Base-by-base conservation (phyloP, 2,797 vertebrate genomes). In the Channallabes apus region DNA sequence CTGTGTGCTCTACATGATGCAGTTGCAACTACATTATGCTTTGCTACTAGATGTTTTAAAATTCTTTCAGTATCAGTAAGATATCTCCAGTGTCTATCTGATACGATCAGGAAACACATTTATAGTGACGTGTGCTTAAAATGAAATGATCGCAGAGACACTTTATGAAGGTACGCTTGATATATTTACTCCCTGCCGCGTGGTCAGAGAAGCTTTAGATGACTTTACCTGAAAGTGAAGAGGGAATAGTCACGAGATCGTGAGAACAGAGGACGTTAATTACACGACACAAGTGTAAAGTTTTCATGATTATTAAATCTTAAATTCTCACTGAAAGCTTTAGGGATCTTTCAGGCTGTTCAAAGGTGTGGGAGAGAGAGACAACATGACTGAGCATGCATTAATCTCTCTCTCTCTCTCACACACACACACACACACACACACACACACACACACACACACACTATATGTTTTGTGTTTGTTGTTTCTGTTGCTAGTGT, bases 341-440 rank as follows among this genome's bases (percentile, higher is more conserved):
- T 4, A 46, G 27, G 54, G 68, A 64, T 81, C 78, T 73, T 80
- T 73, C 68, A 80, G 83, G 62, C 65, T 72, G 56, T 84, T 79
- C 83, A 12, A 27, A 64, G 56, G 69, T 14, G 58, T 24, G 75
- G 14, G 54, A 29, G 51, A 61, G 71, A 64, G 75, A 68, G 35
- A 69, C 9, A 46, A 71, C 68, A 18, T 79, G 83, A 71, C 76
- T 71, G 35, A 84, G 76, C 83, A 84, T 9, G 83, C 64, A 54
- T 14, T 64, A 76, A 76, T 76, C 35, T 20, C 59, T 20, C 58
- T 20, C 59, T 65, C n/a, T 51, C 78, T 51, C 78, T 20, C 61
- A 38, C n/a, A 59, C 71, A 59, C 20, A 51, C 59, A 76, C 38
- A 35, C 77, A 80, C n/a, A 65, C 61, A 80, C 78, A 46, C 59